Base-by-base conservation (phyloP, 2,888 invertebrate species). In the Parnassius apollo region DNA sequence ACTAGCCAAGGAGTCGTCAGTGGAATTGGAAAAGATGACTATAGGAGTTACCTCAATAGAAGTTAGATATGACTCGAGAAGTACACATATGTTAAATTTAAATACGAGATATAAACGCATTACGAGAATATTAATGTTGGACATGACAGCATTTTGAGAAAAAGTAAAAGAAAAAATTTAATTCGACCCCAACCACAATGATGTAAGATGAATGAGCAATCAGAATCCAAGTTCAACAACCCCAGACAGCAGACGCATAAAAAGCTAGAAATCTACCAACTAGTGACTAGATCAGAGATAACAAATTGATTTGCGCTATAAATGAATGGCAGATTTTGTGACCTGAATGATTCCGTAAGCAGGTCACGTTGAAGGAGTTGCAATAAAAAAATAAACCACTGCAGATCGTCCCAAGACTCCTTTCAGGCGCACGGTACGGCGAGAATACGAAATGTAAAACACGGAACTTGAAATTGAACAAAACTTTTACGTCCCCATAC, bases 171-270 rank as follows among this genome's bases (percentile, higher is more conserved):
- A 82, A 85, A 86, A 83, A 68, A 68, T 69, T 72, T 69, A 73
- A 72, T 70, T 72, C 69, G 72, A 68, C 71, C 68, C 64, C 86
- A 88, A 87, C 85, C 86, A 81, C 86, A 87, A 86, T 88, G 90
- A 87, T 89, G 87, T 86, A 90, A 90, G 88, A 86, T 81, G 88
- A 87, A 90, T 89, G 86, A 90, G 86, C 90, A 88, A 90, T 90
- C 90, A 86, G 81, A 81, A 82, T 77, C 70, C 75, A 81, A 86
- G 91, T 88, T 89, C 83, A 80, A 88, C 88, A 81, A 91, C 90
- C 91, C 77, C 82, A 73, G 71, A 77, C 80, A 78, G 81, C 85
- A 90, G 90, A 90, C 90, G 85, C 84, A 90, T 89, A 91, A 91
- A 91, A 91, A 91, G 84, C 86, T 81, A 88, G 78, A 88, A 85